A percentile compares a stretch with the other conserved stretches of the same genome.
Conservation (phyloP, 1,140 invertebrate species). For the Micrasema longulum region DNA sequence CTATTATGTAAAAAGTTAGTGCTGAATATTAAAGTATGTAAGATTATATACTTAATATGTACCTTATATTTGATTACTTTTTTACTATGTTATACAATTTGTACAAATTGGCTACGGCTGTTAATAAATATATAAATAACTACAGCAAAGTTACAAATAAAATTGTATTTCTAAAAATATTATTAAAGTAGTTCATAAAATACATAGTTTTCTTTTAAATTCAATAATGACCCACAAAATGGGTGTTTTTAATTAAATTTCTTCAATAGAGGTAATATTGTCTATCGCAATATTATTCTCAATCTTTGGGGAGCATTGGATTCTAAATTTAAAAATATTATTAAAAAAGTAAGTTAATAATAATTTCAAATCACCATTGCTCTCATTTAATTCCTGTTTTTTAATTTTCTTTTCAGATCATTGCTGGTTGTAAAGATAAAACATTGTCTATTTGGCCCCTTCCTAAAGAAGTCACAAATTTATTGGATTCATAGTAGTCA, state of each 20-base stretch:
- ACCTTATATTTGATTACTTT: too few species aligned
- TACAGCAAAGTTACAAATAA: too few species aligned
- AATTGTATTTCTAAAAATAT: too few species aligned
- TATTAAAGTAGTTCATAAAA: too few species aligned
- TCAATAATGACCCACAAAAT: not conserved
- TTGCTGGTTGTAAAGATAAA: slow-evolving; percentile 74
- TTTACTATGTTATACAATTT: too few species aligned
- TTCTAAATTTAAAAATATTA: not conserved
- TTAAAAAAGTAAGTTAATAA: not conserved
- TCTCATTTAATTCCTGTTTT: too few species aligned
- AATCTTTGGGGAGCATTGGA: not conserved
- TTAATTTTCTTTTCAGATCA: slow-evolving; percentile 66
- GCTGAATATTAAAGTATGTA: too few species aligned
- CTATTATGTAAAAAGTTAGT: too few species aligned
- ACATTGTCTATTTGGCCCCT: slow-evolving; percentile 72
- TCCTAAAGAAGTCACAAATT: slow-evolving; percentile 67
- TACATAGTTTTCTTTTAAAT: too few species aligned
- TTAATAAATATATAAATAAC: too few species aligned
- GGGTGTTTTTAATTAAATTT: not conserved
- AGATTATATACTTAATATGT: too few species aligned
- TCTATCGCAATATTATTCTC: not conserved
- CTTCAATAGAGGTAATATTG: not conserved
- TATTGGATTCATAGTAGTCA: slow-evolving; percentile 19
- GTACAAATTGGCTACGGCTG: too few species aligned
- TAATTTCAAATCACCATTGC: not conserved